A percentile compares a stretch with the other conserved stretches of the same genome.
Evolutionary conservation across 2,113 vertebrate genomes (phyloP).

Genomic region (Astur gentilis): DNA sequence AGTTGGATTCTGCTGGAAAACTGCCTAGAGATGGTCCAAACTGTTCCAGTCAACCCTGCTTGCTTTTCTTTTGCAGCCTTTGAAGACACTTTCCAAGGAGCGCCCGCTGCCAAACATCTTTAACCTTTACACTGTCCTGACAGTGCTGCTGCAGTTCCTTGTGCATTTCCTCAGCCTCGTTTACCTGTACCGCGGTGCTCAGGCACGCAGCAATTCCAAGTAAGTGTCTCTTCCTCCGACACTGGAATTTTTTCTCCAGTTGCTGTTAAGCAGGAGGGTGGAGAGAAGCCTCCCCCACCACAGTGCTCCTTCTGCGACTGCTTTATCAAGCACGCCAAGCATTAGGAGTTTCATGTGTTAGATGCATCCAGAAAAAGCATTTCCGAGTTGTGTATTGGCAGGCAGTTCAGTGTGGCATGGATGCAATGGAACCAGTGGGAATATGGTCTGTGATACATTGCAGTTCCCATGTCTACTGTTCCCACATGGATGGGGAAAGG

Average conservation of each 20-base stretch:
- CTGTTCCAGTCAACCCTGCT: neutral
- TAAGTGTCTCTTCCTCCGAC: conserved; percentile 10
- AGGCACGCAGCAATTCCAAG: conserved; percentile 84
- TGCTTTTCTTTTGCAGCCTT: conserved; percentile 72
- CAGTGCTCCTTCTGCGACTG: accelerated
- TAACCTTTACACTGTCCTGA: conserved; percentile 94
- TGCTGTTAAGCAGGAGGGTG: neutral
- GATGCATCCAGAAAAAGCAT: accelerated
- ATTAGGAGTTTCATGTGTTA: accelerated
- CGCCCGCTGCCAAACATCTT: conserved; percentile 96
- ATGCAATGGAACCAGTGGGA: neutral
- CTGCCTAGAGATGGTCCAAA: neutral
- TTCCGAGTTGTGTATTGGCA: accelerated
- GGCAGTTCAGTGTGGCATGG: neutral
- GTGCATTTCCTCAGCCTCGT: conserved; percentile 94
- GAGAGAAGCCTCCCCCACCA: neutral
- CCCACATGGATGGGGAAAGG: neutral
- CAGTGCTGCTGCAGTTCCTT: conserved; percentile 90
- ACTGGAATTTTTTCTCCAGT: accelerated
- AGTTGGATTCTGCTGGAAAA: neutral
- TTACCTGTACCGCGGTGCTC: conserved; percentile 87
- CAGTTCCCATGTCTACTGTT: accelerated
- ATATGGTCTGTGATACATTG: accelerated
- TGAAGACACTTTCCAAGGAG: conserved; percentile 92
- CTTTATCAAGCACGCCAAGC: accelerated